A percentile compares a stretch with the other conserved stretches of the same genome.
Evolutionary conservation across 2,888 invertebrate species (phyloP).

Genomic region (Drosophila melanocephala): DNA sequence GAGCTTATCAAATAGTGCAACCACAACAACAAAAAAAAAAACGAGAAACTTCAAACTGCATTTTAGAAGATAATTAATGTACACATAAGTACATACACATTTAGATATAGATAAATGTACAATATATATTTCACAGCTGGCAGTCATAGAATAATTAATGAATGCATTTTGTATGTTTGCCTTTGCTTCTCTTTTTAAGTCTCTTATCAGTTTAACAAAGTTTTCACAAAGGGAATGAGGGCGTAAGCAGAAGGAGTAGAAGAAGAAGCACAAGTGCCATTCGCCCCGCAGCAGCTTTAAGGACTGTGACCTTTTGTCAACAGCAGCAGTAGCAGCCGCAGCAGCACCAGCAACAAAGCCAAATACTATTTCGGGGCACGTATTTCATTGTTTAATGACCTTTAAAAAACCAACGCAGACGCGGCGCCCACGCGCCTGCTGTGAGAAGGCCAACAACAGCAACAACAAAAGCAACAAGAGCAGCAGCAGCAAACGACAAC

Average conservation of each 20-base stretch:
- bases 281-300: constrained; percentile 52
- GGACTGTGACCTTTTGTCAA: constrained; percentile 74
- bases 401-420: constrained; percentile 78
- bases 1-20: constrained; percentile 55
- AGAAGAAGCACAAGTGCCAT: constrained; percentile 32
- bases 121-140: constrained; percentile 13
- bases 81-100: background rate
- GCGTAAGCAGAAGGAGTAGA: constrained; percentile 6
- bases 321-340: constrained; percentile 10
- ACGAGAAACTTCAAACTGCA: constrained; percentile 45
- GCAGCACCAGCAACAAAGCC: constrained; percentile 28
- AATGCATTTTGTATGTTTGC: constrained; percentile 42
- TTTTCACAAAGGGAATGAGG: constrained; percentile 6
- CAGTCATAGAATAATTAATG: constrained; percentile 55
- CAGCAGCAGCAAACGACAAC: constrained; percentile 22
- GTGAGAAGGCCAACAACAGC: constrained; percentile 54
- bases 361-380: constrained; percentile 66
- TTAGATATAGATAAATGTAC: background rate
- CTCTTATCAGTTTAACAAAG: constrained; percentile 51
- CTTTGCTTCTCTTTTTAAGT: constrained; percentile 21
- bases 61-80: constrained; percentile 22
- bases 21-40: constrained; percentile 21
- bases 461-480: constrained; percentile 26
- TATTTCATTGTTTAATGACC: constrained; percentile 81
- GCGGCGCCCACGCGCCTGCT: constrained; percentile 61